Conservation (phyloP, 2,888 invertebrate genomes). For the Formica aserva region DNA sequence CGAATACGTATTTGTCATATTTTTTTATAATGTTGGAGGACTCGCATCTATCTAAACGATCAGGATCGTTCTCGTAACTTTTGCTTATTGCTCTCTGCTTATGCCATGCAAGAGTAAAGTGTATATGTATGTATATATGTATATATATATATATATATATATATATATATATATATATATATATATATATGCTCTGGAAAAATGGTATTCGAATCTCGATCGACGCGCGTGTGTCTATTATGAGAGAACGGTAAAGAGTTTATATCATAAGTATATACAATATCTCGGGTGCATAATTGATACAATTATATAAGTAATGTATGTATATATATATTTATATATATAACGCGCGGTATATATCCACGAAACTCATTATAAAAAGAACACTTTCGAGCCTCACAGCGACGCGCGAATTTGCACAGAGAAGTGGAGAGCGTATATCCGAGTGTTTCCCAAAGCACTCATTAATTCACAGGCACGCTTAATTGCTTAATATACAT, state of each 20-base stretch:
- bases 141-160: too few relatives aligned
- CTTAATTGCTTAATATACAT: conserved; percentile 46
- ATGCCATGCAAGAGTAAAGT: conserved; percentile 13
- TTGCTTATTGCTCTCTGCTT: conserved; percentile 38
- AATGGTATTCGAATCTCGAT: conserved; percentile 16
- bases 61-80: background rate
- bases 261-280: conserved; percentile 45
- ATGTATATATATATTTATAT: conserved; percentile 50
- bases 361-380: conserved; percentile 70
- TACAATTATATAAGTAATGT: conserved; percentile 45
- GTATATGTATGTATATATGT: background rate
- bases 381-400: conserved; percentile 66
- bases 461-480: conserved; percentile 36
- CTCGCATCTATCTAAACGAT: background rate
- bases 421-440: conserved; percentile 34
- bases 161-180: too few relatives aligned
- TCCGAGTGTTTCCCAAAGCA: conserved; percentile 34
- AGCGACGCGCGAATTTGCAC: conserved; percentile 59
- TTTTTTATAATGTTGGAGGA: background rate
- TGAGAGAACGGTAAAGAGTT: conserved; percentile 16
- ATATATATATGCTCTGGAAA: conserved; percentile 16
- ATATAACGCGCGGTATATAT: conserved; percentile 62
- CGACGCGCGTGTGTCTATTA: conserved; percentile 6
- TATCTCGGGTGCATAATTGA: conserved; percentile 39
- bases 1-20: background rate